Evolutionary conservation across 1,140 invertebrate genomes (phyloP), one percentile per base, ranked within the genome.

Genomic region (Bombus superbus): DNA sequence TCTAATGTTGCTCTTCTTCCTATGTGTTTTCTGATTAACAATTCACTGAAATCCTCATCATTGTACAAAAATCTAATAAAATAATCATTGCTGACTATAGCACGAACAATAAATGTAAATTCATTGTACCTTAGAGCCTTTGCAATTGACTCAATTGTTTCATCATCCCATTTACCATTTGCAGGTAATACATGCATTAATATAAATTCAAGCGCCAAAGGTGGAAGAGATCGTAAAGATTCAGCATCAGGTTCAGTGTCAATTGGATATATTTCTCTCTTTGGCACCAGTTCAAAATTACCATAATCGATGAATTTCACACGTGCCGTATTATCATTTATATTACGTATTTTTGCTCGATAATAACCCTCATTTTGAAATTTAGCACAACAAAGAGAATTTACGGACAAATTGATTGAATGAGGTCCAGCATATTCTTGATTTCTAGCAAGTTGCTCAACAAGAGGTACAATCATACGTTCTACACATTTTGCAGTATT

Each of bases 301-400:
- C 97, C 97, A 92, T 97, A 97, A 93, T 98, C 97, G 10, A 97
- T 95, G 80, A 97, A 97, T 64, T 96, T 96, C 8, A 97, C 96
- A 85, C 96, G 92, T 32, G 97, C 95, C 71, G 95, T 92, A 32
- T 95, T 95, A 75, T 95, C 95, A 28, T 95, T 79, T 84, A 95
- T 93, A 15, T 92, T 92, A 9, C 94, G 93, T 79, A 97, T 95
- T 93, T 95, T 96, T 5, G 96, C 96, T 88, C 97, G 94, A 88
- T 96, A 97, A 93, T 96, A 97, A 13, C 94, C 95, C 44, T 96
- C 96, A 92, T 97, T 96, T 93, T 96, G 96, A 91, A 96, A 97
- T 95, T 96, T 96, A 5, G 96, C 96, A 93, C 96, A 96, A 91
- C 96, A 97, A 81, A 97, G 91, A 4, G 95, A 91, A 75, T 96